These are phyloP conservation scores for Phymorhynchus buccinoides DNA, from an alignment of 1,140 invertebrate genomes.

Conservation along the genomic window DNA sequence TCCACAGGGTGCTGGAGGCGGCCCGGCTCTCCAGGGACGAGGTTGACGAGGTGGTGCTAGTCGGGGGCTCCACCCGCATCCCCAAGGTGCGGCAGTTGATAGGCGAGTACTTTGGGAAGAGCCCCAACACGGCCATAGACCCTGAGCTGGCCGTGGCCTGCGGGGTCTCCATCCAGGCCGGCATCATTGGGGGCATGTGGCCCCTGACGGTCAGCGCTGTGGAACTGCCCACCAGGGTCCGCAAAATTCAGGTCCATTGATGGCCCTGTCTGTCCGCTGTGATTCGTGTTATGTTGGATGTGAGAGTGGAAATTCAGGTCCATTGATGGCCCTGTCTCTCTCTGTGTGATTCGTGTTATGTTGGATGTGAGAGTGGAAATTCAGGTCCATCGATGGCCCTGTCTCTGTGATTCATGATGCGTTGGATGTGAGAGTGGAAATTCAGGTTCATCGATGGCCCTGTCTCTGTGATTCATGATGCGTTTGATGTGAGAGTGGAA, in stretches of 20 bases:
- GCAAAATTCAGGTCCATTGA: slow-evolving; percentile 71
- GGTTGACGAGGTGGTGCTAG: slow-evolving; percentile 75
- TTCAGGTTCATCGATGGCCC: slow-evolving; percentile 60
- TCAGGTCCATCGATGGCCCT: slow-evolving; percentile 55
- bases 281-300: neutral
- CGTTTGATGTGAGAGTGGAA: too few species aligned
- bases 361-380: slow-evolving; percentile 45
- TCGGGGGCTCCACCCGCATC: slow-evolving; percentile 76
- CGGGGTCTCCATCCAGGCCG: slow-evolving; percentile 76
- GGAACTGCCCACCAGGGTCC: slow-evolving; percentile 71
- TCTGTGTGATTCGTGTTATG: neutral
- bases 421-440: slow-evolving; percentile 23
- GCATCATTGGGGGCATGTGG: slow-evolving; percentile 77
- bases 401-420: neutral
- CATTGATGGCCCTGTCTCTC: slow-evolving; percentile 29
- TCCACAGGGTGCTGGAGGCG: slow-evolving; percentile 83
- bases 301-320: slow-evolving; percentile 61
- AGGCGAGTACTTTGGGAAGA: slow-evolving; percentile 71
- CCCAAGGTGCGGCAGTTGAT: slow-evolving; percentile 73
- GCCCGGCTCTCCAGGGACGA: slow-evolving; percentile 79
- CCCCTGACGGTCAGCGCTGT: slow-evolving; percentile 76
- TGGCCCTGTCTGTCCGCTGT: neutral
- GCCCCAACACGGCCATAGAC: slow-evolving; percentile 74
- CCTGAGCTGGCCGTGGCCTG: slow-evolving; percentile 76
- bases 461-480: neutral